A percentile compares a stretch with the other conserved stretches of the same genome.
Conservation (phyloP, 2,797 vertebrate species). For the Alosa sapidissima region DNA sequence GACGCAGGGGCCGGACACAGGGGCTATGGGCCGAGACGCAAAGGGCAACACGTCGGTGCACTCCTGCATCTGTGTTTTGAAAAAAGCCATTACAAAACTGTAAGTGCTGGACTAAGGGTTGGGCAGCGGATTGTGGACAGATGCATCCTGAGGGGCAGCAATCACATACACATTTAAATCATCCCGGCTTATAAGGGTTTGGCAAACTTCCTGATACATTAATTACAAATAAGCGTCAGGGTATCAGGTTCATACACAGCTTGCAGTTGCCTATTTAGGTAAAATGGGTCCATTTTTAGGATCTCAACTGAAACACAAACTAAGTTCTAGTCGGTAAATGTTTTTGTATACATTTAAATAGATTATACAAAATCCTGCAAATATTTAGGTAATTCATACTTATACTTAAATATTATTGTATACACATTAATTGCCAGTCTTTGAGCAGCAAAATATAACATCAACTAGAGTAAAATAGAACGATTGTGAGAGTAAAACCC, state of each 20-base stretch:
- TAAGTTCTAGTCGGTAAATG: not conserved
- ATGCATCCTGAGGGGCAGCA: not conserved
- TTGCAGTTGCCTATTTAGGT: not conserved
- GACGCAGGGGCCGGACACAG: not conserved
- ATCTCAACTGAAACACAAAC: not conserved
- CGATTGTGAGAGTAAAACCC: not conserved
- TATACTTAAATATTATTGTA: not conserved
- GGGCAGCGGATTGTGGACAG: not conserved
- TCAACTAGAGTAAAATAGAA: not conserved
- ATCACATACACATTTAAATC: not conserved
- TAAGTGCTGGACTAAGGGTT: not conserved
- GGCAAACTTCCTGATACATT: conserved; percentile 1
- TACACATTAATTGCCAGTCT: not conserved
- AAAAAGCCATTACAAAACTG: not conserved
- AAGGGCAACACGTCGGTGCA: conserved; percentile 1
- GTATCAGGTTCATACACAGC: not conserved
- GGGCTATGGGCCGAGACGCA: not conserved
- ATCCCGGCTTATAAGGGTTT: not conserved
- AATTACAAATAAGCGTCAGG: not conserved
- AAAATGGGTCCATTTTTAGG: not conserved
- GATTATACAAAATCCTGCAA: not conserved
- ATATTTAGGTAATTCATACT: not conserved
- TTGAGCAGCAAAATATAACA: not conserved
- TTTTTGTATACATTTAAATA: not conserved
- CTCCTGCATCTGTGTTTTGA: not conserved